Evolutionary conservation across 2,797 vertebrate species (phyloP), one percentile per base, ranked within the genome.

Genomic region (Gymnoscopelus microlampas): DNA sequence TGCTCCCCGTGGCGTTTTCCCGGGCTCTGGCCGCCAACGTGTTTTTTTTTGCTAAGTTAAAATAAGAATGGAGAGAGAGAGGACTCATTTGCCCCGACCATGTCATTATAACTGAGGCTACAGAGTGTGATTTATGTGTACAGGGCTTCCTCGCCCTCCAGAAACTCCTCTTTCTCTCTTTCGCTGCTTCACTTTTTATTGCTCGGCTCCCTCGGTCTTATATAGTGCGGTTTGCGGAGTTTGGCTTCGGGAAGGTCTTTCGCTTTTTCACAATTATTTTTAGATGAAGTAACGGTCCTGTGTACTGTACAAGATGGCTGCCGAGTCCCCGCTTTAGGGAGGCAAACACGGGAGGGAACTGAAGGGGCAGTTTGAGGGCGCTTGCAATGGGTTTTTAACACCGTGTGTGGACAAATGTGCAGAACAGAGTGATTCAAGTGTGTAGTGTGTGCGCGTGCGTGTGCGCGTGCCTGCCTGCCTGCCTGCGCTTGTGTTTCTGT

Each of bases 41-140:
- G 49, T 64, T 32, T 4, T 63, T n/a, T 64, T 32, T 5, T 63
- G 4, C 15, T 32, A 84, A 44, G 84, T 87, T 88, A 75, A 82
- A 87, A 79, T 86, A 74, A 79, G 85, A 78, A 75, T 57, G 15
- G 24, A 14, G 39, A 8, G 8, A 8, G 8, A 44, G 10, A 69
- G 75, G 57, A 83, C 66, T 82, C 79, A 58, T 86, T 87, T 78
- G 80, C 73, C 62, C 53, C 77, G 7, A 61, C 50, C 73, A 12
- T 81, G 79, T 85, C 87, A 87, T 90, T 87, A 87, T 82, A 85
- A 83, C 8, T 56, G 77, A 76, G 72, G 71, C 84, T 77, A 48
- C n/a, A 57, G 68, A 79, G 78, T 78, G 77, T 88, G 87, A 91
- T 90, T 89, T 89, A 85, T 86, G 77, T 59, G 64, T 66, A 73